Evolutionary conservation across 2,113 vertebrate species (phyloP), one percentile per base, ranked within the genome.

Genomic region (Protobothrops mucrosquamatus): DNA sequence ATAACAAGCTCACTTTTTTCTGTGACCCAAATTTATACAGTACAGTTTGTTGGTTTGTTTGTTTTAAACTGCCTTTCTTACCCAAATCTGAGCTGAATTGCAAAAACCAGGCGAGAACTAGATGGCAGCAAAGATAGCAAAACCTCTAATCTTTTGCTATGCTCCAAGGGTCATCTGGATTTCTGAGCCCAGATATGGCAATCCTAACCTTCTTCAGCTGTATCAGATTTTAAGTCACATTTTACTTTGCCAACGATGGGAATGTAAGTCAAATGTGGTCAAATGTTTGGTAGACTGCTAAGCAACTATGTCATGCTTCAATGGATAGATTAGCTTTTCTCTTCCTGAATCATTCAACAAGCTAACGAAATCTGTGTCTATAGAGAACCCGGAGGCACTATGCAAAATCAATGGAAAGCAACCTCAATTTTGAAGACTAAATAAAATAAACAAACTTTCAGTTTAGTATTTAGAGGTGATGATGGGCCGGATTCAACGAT

Each of bases 381-480:
- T 92, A 93, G 94, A 95, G 93, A 96, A 92, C 89, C 91, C 90
- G 11, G 93, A 95, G 90, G 90, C 95, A 94, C 88, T 90, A 59
- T 90, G 74, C 85, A 93, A 95, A 96, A 97, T 97, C 95, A 94
- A 93, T 97, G 85, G 11, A 86, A 95, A 94, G 29, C 93, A 96
- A 97, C 93, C 43, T 95, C 51, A 91, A 90, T 94, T 96, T 94
- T 93, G 56, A 95, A 95, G 94, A 74, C 92, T 91, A 96, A 94
- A 95, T 0, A 0, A 96, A 96, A 94, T 93, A 95, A 87, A 87
- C 57, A 85, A 74, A 56, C 89, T 95, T 94, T 92, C 57, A 94
- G 92, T 97, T 95, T 95, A 95, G 87, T 89, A 81, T 96, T 94
- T 95, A 94, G 88, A 92, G 91, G 54, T 34, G 94, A 91, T 2